Evolutionary conservation across 2,888 invertebrate genomes (phyloP), one percentile per base, ranked within the genome.

Genomic region (Apotomis capreana): DNA sequence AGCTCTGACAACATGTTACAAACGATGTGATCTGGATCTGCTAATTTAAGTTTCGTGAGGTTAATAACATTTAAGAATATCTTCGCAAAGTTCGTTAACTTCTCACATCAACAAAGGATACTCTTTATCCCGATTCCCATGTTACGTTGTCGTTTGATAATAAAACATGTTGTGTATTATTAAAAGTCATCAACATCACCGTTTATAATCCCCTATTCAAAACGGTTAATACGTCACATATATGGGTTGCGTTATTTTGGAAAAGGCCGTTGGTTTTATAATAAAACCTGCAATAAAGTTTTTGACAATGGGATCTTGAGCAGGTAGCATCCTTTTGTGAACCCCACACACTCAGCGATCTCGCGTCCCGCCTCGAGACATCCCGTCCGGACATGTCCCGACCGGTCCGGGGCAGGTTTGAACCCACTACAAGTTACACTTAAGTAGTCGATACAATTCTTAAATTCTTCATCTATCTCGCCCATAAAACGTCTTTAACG

Each of bases 361-460:
- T 73, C 58, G 13, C 74, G 69, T 71, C 74, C 74, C 73, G 65
- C 52, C 51, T 76, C 76, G 68, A 70, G 74, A 70, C 73, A 57
- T 64, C 73, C 69, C 59, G 78, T 70, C 76, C 74, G 68, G 75
- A 80, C 83, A 64, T 75, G 84, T 81, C 78, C 68, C 72, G 74
- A 83, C 83, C 79, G 78, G 81, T 78, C 76, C 73, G 51, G 61
- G 67, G 73, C 73, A 73, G 74, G 71, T 73, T 69, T 68, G 60
- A 74, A 76, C 78, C 74, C 75, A 68, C 74, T 67, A 62, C 63
- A 15, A 62, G 68, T 61, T 54, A 69, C 13, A 15, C 8, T 69
- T 36, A 46, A 55, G 58, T 12, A 51, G 37, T 40, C 9, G 58
- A 52, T 36, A 58, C n/a, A 3, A 3, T 51, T 40, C 40, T 40